Conservation (phyloP, 2,113 vertebrate species). For the Rhinichthys klamathensis region DNA sequence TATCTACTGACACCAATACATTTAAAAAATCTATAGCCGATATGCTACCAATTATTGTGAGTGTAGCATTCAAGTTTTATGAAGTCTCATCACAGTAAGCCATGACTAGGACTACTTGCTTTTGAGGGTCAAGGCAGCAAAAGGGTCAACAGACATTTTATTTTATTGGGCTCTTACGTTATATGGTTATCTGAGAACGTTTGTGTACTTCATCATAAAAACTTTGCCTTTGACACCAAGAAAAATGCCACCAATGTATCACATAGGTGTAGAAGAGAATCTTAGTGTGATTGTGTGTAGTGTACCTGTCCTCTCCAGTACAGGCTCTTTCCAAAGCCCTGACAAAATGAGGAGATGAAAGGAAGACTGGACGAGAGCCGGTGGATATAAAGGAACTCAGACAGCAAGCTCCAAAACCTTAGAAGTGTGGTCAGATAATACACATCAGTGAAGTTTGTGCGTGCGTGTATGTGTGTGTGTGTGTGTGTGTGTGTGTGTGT, state of each 20-base stretch:
- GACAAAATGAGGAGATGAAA: constrained; percentile 89
- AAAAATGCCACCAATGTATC: neutral
- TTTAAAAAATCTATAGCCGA: neutral
- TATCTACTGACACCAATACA: neutral
- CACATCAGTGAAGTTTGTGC: neutral
- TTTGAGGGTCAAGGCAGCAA: neutral
- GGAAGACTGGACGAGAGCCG: constrained; percentile 78
- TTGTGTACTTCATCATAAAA: neutral
- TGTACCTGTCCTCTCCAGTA: constrained; percentile 84
- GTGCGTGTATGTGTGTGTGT: neutral
- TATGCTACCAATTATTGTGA: no score
- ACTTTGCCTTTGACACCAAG: neutral
- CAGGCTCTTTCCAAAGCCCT: constrained; percentile 85
- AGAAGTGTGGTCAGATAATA: neutral
- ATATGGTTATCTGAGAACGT: neutral
- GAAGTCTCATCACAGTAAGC: neutral
- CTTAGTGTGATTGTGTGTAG: neutral
- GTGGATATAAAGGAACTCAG: constrained; percentile 78
- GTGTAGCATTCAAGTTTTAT: neutral
- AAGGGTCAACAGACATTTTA: neutral
- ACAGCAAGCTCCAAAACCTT: constrained; percentile 88
- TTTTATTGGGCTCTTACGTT: neutral
- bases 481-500: neutral
- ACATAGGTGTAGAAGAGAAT: neutral
- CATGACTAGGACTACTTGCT: neutral